A percentile compares a stretch with the other conserved stretches of the same genome.
phyloP scores from a whole-genome alignment of 2,888 invertebrate genomes.

The Cyclophora albipunctata region DNA sequence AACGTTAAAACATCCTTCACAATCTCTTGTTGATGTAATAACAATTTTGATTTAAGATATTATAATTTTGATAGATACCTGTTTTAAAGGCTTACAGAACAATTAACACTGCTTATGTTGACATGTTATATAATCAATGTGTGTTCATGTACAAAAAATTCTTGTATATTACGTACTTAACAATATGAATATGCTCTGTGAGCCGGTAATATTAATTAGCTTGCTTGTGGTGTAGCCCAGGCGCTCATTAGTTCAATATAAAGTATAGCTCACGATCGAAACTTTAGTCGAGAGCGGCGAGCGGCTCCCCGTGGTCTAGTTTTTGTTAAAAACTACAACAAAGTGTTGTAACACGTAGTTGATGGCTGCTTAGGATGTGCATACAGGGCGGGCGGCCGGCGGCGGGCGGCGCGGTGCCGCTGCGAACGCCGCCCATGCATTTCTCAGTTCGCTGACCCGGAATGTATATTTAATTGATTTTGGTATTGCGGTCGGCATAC shows the following conservation, averaged over 20 bases:
- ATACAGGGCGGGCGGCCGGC: neutral
- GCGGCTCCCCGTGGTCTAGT: neutral
- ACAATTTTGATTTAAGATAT: conserved; percentile 27
- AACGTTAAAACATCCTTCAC: conserved; percentile 53
- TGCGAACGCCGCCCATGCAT: conserved; percentile 39
- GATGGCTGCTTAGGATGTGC: neutral
- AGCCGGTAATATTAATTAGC: too few relatives aligned
- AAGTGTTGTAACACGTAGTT: neutral
- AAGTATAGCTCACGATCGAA: too few relatives aligned
- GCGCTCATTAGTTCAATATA: too few relatives aligned
- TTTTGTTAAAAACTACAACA: neutral
- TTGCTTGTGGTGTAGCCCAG: too few relatives aligned
- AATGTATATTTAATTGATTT: conserved; percentile 63
- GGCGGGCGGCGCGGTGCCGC: too few relatives aligned
- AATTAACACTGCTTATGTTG: too few relatives aligned
- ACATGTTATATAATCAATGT: too few relatives aligned
- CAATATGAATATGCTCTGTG: too few relatives aligned
- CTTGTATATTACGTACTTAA: too few relatives aligned
- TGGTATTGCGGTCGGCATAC: conserved; percentile 42
- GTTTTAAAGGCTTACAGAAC: too few relatives aligned
- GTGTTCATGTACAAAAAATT: too few relatives aligned
- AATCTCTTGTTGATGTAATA: conserved; percentile 40
- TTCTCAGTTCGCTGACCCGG: conserved; percentile 56
- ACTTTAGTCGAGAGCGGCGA: too few relatives aligned
- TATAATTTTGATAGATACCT: neutral